phyloP scores from a whole-genome alignment of 2,113 vertebrate species.

The Amia ocellicauda region DNA sequence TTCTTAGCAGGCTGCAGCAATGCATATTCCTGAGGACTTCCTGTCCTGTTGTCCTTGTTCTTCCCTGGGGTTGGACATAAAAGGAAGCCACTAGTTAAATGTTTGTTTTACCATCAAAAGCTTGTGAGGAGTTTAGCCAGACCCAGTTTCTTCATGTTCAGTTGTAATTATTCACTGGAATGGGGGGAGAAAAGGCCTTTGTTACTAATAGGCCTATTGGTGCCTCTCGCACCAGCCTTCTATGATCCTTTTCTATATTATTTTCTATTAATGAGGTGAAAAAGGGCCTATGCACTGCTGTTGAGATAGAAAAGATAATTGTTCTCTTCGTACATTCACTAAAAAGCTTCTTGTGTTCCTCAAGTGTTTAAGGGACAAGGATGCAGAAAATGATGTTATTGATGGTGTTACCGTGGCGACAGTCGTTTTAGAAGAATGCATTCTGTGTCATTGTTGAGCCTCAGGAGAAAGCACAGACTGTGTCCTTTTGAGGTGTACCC shows the following conservation, averaged over 20 bases:
- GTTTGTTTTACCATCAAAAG: conserved; percentile 55
- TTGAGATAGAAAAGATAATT: conserved; percentile 51
- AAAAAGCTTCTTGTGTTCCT: conserved; percentile 49
- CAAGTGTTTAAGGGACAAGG: conserved; percentile 57
- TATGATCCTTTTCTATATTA: conserved; percentile 54
- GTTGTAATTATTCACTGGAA: conserved; percentile 58
- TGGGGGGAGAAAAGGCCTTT: conserved; percentile 47
- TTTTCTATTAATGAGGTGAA: conserved; percentile 61
- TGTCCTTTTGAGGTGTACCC: conserved; percentile 53
- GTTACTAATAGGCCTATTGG: conserved; percentile 58
- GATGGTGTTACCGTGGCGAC: conserved; percentile 66
- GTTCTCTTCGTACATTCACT: conserved; percentile 51
- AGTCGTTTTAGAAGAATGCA: conserved; percentile 58
- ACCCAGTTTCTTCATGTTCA: conserved; percentile 51
- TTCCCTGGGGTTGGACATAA: conserved; percentile 54
- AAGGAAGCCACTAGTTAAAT: conserved; percentile 59
- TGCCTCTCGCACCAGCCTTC: conserved; percentile 50
- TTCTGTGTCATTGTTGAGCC: conserved; percentile 61
- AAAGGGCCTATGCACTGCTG: conserved; percentile 47
- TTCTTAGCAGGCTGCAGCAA: background rate
- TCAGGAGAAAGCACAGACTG: conserved; percentile 44
- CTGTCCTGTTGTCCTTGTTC: conserved; percentile 41
- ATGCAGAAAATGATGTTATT: conserved; percentile 62
- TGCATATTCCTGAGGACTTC: background rate
- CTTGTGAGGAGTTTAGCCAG: conserved; percentile 40